These are phyloP conservation scores for Epinephelus coioides DNA, from an alignment of 2,797 vertebrate genomes.

Conservation along the genomic window DNA sequence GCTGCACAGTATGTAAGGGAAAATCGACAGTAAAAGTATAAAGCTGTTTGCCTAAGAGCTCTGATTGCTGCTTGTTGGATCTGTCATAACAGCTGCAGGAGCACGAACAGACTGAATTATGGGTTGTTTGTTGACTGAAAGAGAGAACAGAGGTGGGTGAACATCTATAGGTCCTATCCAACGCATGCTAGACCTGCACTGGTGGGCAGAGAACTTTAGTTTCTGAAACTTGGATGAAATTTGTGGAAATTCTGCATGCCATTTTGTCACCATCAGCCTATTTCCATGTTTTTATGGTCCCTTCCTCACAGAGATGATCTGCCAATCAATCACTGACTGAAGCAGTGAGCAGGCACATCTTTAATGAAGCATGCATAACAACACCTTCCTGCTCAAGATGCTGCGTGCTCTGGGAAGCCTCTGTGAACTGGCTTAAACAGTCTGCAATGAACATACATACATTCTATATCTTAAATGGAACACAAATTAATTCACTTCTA, in stretches of 20 bases:
- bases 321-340: not conserved
- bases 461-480: no score
- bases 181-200: not conserved
- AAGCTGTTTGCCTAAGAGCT: not conserved
- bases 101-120: conserved; percentile 31
- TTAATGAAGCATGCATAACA: not conserved
- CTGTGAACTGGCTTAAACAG: not conserved
- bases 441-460: no score
- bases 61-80: conserved; percentile 60
- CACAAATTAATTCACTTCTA: no score
- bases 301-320: not conserved
- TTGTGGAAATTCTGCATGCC: not conserved
- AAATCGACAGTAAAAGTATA: not conserved
- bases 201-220: not conserved
- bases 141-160: conserved; percentile 32
- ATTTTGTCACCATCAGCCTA: not conserved
- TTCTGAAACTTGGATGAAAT: not conserved
- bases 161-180: not conserved
- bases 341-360: conserved; percentile 3
- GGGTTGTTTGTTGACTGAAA: conserved; percentile 40
- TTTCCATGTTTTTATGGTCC: not conserved
- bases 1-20: not conserved
- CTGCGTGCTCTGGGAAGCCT: no score
- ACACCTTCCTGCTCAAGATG: no score
- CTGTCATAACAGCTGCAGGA: conserved; percentile 46